Conservation (phyloP, 2,113 vertebrate species). For the Megalops atlanticus region DNA sequence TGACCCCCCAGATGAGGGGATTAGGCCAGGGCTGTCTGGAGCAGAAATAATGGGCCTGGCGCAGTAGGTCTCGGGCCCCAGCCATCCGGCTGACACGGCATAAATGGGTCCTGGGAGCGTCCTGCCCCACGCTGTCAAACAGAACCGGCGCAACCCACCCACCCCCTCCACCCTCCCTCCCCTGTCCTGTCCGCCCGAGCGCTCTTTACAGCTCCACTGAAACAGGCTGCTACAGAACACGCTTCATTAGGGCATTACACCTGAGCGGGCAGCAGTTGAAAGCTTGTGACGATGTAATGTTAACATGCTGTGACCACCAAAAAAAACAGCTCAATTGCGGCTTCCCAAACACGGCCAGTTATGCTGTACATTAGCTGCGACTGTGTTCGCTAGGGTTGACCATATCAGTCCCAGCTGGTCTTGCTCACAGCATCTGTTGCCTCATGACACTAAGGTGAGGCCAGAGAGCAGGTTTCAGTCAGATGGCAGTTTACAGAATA, state of each 20-base stretch:
- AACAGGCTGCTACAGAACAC: not conserved
- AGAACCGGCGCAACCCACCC: not conserved
- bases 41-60: constrained; percentile 61
- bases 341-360: not conserved
- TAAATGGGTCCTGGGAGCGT: constrained; percentile 23
- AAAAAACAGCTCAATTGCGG: not conserved
- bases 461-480: not conserved
- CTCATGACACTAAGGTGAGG: not conserved
- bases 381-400: not conserved
- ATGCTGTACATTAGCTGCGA: not conserved
- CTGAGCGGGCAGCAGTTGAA: not conserved
- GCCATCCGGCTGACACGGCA: constrained; percentile 56
- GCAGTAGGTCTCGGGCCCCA: constrained; percentile 43
- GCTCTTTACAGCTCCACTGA: not conserved
- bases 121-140: not conserved
- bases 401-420: not conserved
- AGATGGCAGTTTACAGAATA: not conserved
- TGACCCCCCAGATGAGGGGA: constrained; percentile 73
- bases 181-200: constrained; percentile 13
- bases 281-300: no score
- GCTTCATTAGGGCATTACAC: constrained; percentile 38
- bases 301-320: not conserved
- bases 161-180: constrained; percentile 34
- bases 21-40: constrained; percentile 66
- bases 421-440: not conserved